A percentile compares a stretch with the other conserved stretches of the same genome.
These are phyloP conservation scores for Littorina saxatilis DNA, from an alignment of 1,140 invertebrate species.

Conservation along the genomic window DNA sequence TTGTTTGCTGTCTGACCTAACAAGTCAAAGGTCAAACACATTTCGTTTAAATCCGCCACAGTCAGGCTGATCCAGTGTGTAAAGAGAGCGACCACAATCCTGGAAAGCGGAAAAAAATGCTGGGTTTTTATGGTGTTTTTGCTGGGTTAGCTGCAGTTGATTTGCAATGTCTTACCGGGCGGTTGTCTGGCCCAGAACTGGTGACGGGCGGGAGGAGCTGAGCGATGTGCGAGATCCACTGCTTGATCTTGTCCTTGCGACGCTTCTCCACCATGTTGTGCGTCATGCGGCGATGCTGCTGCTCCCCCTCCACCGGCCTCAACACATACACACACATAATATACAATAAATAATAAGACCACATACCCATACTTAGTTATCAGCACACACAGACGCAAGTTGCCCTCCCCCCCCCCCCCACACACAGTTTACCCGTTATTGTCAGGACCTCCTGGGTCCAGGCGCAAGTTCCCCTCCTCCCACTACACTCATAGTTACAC, in stretches of 20 bases:
- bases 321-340: too few relatives aligned
- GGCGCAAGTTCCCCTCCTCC: too few relatives aligned
- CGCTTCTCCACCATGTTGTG: constrained; percentile 70
- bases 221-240: constrained; percentile 67
- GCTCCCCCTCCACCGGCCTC: constrained; percentile 11
- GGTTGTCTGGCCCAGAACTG: constrained; percentile 31
- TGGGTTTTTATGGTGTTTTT: too few relatives aligned
- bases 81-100: too few relatives aligned
- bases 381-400: too few relatives aligned
- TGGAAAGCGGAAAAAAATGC: too few relatives aligned
- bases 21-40: too few relatives aligned
- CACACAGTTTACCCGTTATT: not conserved
- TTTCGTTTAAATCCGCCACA: too few relatives aligned
- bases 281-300: constrained; percentile 55
- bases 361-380: not conserved
- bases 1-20: too few relatives aligned
- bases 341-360: not conserved
- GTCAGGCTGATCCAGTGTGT: too few relatives aligned
- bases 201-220: constrained; percentile 59
- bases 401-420: too few relatives aligned
- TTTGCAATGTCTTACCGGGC: constrained; percentile 13
- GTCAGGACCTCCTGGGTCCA: not conserved
- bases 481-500: not conserved
- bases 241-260: constrained; percentile 70
- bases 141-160: too few relatives aligned